Evolutionary conservation across 2,113 vertebrate species (phyloP).

Genomic region (Scophthalmus maximus): DNA sequence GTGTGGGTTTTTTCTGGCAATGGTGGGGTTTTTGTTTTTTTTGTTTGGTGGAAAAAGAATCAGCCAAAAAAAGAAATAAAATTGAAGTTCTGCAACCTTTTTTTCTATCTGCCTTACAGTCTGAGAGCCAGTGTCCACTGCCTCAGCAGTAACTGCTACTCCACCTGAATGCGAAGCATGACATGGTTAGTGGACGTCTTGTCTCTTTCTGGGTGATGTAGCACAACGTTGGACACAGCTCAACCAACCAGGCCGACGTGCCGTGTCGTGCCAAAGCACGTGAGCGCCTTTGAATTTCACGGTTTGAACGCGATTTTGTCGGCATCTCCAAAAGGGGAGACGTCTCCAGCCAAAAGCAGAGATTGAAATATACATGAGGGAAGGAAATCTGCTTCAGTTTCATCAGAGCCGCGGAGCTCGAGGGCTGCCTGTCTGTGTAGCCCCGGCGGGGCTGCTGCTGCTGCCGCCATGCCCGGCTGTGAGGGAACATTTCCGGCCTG

Average conservation of each 20-base stretch:
- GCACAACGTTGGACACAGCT: background rate
- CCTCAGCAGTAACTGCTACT: background rate
- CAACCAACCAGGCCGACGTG: conserved; percentile 10
- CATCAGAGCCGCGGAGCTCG: conserved; percentile 45
- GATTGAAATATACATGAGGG: conserved; percentile 17
- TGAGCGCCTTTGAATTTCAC: conserved; percentile 29
- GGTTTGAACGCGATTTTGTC: conserved; percentile 29
- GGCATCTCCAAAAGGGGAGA: conserved; percentile 1
- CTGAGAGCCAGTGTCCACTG: too few relatives aligned
- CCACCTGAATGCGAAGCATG: background rate
- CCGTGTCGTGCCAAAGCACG: conserved; percentile 11
- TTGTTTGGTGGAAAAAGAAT: background rate
- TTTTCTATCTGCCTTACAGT: too few relatives aligned
- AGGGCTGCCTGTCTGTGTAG: conserved; percentile 24
- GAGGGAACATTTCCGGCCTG: conserved; percentile 42
- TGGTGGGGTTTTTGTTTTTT: too few relatives aligned
- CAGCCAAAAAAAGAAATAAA: background rate
- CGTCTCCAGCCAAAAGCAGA: conserved; percentile 4
- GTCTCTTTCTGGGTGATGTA: background rate
- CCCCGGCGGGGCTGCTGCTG: background rate
- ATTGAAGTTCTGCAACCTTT: too few relatives aligned
- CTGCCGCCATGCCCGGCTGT: conserved; percentile 44
- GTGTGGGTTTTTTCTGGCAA: background rate
- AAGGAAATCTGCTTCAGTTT: conserved; percentile 43
- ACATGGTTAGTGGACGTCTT: background rate